These are phyloP conservation scores for Pachypanchax playfairii DNA, from an alignment of 2,113 vertebrate species.

Conservation along the genomic window DNA sequence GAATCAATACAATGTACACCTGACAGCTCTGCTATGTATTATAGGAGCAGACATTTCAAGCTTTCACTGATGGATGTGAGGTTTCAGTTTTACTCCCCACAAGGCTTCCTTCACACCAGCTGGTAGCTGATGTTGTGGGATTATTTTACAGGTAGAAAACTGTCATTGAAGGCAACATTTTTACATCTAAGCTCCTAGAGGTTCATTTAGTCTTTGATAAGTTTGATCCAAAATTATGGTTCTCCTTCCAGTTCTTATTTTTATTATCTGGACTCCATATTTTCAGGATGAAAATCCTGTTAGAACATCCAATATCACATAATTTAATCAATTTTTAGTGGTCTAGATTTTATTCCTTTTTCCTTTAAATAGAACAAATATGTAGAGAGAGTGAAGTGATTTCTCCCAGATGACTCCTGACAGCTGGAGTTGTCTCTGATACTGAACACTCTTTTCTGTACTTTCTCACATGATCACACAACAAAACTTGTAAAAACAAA, in stretches of 20 bases:
- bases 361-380: slow-evolving; percentile 22
- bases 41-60: slow-evolving; percentile 22
- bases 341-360: too few species aligned
- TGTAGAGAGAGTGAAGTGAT: slow-evolving; percentile 30
- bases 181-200: not conserved
- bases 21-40: slow-evolving; percentile 8
- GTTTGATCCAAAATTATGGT: not conserved
- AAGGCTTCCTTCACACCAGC: slow-evolving; percentile 1
- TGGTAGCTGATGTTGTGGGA: slow-evolving; percentile 15
- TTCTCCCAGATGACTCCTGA: slow-evolving; percentile 40
- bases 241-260: not conserved
- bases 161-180: slow-evolving; percentile 9
- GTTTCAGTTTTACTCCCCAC: slow-evolving; percentile 1
- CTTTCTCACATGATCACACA: slow-evolving; percentile 41
- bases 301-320: not conserved
- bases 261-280: not conserved
- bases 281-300: not conserved
- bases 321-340: slow-evolving; percentile 1
- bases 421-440: slow-evolving; percentile 49
- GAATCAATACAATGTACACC: slow-evolving; percentile 19
- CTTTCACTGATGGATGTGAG: slow-evolving; percentile 30
- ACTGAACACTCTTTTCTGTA: slow-evolving; percentile 45
- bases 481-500: slow-evolving; percentile 18
- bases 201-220: slow-evolving; percentile 10
- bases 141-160: not conserved